Base-by-base conservation (phyloP, 2,113 vertebrate genomes). In the Nyctereutes procyonoides region DNA sequence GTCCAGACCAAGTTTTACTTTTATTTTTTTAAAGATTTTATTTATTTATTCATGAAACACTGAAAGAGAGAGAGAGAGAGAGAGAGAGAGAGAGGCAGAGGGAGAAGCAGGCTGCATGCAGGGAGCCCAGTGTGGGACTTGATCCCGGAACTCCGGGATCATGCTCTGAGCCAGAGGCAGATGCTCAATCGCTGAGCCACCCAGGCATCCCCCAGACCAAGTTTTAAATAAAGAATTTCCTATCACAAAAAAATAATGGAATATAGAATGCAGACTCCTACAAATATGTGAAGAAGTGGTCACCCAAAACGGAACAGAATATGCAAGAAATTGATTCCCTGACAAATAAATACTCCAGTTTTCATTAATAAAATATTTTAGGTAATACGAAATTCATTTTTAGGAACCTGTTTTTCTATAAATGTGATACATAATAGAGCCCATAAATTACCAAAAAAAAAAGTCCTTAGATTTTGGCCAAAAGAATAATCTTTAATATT, bases 401-500 rank as follows among this genome's bases (percentile, higher is more conserved):
- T 58, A 77, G 16, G 22, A 20, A 43, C 0, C 0, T 73, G 3
- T 35, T 71, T 89, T 26, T 93, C 17, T 74, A 53, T n/a, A 71
- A 83, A 82, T 76, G 43, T 76, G 17, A 80, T 62, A 0, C 11
- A 48, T 80, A 92, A 80, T 26, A 62, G 32, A 93, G 17, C 4
- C 3, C n/a, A 60, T 69, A 86, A 86, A 90, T 62, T 81, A 67
- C 3, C 9, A 67, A 19, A 51, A 48, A 76, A 9, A 77, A 51
- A 51, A 8, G 1, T 28, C 13, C 17, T 88, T 60, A 89, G 10
- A 85, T 96, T 81, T 94, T 89, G 4, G 5, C 11, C 32, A 58
- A 77, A 85, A 87, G 22, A 88, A 80, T 76, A 60, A 85, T 76
- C 4, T 92, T 92, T 55, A n/a, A 85, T 28, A 88, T 55, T 88